Percentiles rank a stretch among this genome's conserved stretches.
Conservation (phyloP, 2,113 vertebrate species). For the Notiomystis cincta region DNA sequence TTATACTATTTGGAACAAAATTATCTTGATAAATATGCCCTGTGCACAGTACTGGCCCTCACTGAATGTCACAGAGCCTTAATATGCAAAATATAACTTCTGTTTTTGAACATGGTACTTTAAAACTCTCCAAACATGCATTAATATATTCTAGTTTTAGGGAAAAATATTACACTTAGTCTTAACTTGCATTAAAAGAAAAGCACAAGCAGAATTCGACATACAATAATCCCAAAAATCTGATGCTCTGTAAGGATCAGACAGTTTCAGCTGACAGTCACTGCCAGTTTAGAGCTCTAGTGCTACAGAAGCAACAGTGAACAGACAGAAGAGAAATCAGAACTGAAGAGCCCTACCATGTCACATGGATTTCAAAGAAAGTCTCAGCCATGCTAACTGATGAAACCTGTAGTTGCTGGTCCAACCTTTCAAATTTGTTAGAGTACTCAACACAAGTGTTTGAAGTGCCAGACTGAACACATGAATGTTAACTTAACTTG, state of each 20-base stretch:
- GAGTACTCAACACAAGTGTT: conserved; percentile 63
- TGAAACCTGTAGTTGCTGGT: conserved; percentile 56
- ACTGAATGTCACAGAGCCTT: conserved; percentile 69
- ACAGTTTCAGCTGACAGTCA: conserved; percentile 56
- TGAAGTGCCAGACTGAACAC: conserved; percentile 70
- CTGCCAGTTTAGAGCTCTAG: conserved; percentile 63
- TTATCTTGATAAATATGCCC: conserved; percentile 77
- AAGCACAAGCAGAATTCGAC: conserved; percentile 69
- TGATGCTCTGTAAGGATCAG: conserved; percentile 39
- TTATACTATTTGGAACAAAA: conserved; percentile 77
- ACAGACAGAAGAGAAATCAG: conserved; percentile 40
- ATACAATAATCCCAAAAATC: conserved; percentile 59
- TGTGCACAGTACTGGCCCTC: conserved; percentile 68
- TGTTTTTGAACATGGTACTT: conserved; percentile 69
- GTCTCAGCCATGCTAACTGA: conserved; percentile 65
- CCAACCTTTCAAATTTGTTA: conserved; percentile 64
- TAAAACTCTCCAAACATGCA: conserved; percentile 77
- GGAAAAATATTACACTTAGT: conserved; percentile 71
- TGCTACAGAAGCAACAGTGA: conserved; percentile 64
- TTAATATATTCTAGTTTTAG: conserved; percentile 73
- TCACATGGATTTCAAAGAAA: conserved; percentile 56
- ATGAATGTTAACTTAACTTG: conserved; percentile 67
- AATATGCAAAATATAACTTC: conserved; percentile 80
- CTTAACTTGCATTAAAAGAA: conserved; percentile 63
- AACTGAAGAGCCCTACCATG: conserved; percentile 31